These are phyloP conservation scores for Schizotus pectinicornis DNA, from an alignment of 2,888 invertebrate genomes.

Conservation along the genomic window DNA sequence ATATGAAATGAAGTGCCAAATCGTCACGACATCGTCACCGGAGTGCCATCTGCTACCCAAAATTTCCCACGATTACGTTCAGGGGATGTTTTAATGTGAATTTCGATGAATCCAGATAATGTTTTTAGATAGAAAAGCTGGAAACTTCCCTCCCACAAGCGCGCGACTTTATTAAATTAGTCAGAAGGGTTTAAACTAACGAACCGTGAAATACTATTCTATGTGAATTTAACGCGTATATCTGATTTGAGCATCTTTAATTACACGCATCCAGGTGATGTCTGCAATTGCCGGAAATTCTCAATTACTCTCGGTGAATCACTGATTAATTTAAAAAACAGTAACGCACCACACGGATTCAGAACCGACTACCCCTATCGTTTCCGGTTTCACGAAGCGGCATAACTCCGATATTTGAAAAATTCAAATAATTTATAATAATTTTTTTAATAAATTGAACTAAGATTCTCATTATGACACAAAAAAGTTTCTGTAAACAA, in stretches of 20 bases:
- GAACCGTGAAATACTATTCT: slow-evolving; percentile 33
- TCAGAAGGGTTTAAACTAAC: slow-evolving; percentile 28
- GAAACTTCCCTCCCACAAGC: slow-evolving; percentile 28
- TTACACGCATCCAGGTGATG: slow-evolving; percentile 47
- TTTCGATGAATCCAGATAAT: slow-evolving; percentile 32
- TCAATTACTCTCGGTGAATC: slow-evolving; percentile 51
- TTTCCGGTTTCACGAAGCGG: too few relatives aligned
- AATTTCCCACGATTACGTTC: slow-evolving; percentile 30
- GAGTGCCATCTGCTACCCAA: slow-evolving; percentile 11
- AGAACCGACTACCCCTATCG: neutral
- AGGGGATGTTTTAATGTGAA: slow-evolving; percentile 9
- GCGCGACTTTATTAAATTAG: slow-evolving; percentile 38
- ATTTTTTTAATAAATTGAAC: too few relatives aligned
- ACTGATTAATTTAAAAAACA: slow-evolving; percentile 31
- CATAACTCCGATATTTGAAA: too few relatives aligned
- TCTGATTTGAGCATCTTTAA: slow-evolving; percentile 29
- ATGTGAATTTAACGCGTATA: slow-evolving; percentile 32
- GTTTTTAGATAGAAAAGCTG: slow-evolving; percentile 37
- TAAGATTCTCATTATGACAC: too few relatives aligned
- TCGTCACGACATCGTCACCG: slow-evolving; percentile 40
- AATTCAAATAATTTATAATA: too few relatives aligned
- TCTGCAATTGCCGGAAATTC: slow-evolving; percentile 47
- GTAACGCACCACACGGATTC: neutral
- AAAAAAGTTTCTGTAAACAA: too few relatives aligned
- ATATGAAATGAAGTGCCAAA: slow-evolving; percentile 8